Evolutionary conservation across 2,113 vertebrate species (phyloP), one percentile per base, ranked within the genome.

Genomic region (Gasterosteus aculeatus): DNA sequence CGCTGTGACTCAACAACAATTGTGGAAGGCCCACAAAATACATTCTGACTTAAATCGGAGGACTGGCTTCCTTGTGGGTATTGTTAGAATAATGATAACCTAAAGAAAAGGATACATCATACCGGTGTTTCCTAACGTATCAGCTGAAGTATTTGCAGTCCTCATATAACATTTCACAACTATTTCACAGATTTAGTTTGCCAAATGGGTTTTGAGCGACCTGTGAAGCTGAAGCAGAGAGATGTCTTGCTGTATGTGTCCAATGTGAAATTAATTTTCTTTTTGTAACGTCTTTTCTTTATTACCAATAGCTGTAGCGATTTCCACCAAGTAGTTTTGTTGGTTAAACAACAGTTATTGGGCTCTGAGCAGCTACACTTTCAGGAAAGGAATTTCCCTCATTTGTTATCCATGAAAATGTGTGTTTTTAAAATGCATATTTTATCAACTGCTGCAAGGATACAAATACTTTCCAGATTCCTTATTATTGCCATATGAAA

Each of bases 1-100:
- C 64, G 74, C 67, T 83, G 67, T 44, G 61, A 88, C 75, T 83
- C 71, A 54, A 68, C 70, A 63, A 58, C 76, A 78, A 80, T 51
- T 57, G 18, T 77, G 72, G 35, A 39, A 5, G 58, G 22, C 59
- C 51, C 15, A 59, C 18, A 60, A 61, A 84, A 69, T 39, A 71
- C 39, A 49, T 82, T 74, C 53, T 54, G 56, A 62, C 63, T 80
- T 82, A 51, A 73, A 79, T 61, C 26, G 61, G 31, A 64, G 41
- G 44, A 39, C 14, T 54, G 35, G 53, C 41, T 62, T 58, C 74
- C 65, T 78, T 29, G 14, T 26, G 31, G 42, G 69, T 47, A 35
- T 77, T 49, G 41, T 78, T 60, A 68, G 49, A 78, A 57, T 5
- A 44, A 19, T 33, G 51, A 62, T 29, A 47, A 73, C 47, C 26